phyloP scores from a whole-genome alignment of 2,797 vertebrate species.

The Pangasius larnaudii region DNA sequence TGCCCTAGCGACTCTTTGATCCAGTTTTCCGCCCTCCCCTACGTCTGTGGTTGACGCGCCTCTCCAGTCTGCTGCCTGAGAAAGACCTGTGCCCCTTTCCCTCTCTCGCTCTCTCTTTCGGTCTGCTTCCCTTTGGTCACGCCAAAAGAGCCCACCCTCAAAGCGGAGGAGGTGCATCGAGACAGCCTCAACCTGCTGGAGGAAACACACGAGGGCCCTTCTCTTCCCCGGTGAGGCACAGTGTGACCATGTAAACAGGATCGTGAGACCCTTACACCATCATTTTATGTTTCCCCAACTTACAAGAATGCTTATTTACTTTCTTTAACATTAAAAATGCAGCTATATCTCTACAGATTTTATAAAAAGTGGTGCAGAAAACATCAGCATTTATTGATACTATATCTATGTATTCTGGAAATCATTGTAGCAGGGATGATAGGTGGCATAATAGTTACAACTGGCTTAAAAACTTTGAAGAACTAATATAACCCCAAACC shows the following conservation, averaged over 20 bases:
- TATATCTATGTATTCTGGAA: not conserved
- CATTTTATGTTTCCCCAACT: not conserved
- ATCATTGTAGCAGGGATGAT: not conserved
- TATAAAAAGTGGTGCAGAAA: not conserved
- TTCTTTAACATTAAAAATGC: not conserved
- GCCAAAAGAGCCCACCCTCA: conserved; percentile 69
- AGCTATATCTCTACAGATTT: not conserved
- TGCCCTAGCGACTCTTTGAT: conserved; percentile 81
- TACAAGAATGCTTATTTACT: not conserved
- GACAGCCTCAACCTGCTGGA: conserved; percentile 51
- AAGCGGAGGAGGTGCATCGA: conserved; percentile 61
- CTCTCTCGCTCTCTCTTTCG: conserved; percentile 52
- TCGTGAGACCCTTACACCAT: conserved; percentile 36
- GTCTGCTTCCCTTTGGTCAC: conserved; percentile 74
- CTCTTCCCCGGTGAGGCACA: conserved; percentile 50
- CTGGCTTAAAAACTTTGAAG: not conserved
- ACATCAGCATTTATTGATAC: not conserved
- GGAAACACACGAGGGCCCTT: conserved; percentile 44
- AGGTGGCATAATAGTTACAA: not conserved
- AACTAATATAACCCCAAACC: not conserved
- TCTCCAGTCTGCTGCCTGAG: conserved; percentile 76
- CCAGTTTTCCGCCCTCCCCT: conserved; percentile 73
- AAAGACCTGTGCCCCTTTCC: conserved; percentile 60
- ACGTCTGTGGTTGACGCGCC: conserved; percentile 76
- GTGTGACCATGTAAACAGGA: conserved; percentile 44